These are phyloP conservation scores for Pollenia angustigena DNA, from an alignment of 2,888 invertebrate genomes.

Conservation along the genomic window DNA sequence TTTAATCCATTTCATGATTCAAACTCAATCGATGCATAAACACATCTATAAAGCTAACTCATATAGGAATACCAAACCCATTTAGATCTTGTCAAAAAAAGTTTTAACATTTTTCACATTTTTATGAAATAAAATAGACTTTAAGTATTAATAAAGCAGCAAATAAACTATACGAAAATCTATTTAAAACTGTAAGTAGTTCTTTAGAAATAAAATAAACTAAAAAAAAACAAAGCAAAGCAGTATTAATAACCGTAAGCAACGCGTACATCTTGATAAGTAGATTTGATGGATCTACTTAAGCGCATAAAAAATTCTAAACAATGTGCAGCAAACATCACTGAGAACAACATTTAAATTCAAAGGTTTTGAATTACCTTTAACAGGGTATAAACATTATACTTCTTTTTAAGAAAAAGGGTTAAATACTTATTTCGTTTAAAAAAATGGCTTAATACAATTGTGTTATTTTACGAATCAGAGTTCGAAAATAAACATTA, in stretches of 20 bases:
- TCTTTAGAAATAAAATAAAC: slow-evolving; percentile 58
- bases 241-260: slow-evolving; percentile 71
- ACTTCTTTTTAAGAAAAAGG: slow-evolving; percentile 18
- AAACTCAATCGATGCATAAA: slow-evolving; percentile 37
- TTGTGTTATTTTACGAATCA: not conserved
- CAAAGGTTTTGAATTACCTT: slow-evolving; percentile 64
- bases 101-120: slow-evolving; percentile 19
- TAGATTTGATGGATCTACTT: slow-evolving; percentile 70
- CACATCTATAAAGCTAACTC: slow-evolving; percentile 22
- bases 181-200: slow-evolving; percentile 6
- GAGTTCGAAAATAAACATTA: too few species aligned
- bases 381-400: slow-evolving; percentile 23
- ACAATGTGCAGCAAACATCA: slow-evolving; percentile 35
- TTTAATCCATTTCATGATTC: slow-evolving; percentile 39
- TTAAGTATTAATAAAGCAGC: slow-evolving; percentile 14
- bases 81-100: slow-evolving; percentile 49
- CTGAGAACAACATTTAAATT: slow-evolving; percentile 34
- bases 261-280: slow-evolving; percentile 73
- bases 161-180: not conserved
- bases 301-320: slow-evolving; percentile 57
- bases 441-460: not conserved
- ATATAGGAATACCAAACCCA: not conserved
- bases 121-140: not conserved
- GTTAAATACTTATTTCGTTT: slow-evolving; percentile 25
- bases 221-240: slow-evolving; percentile 13